A percentile compares a stretch with the other conserved stretches of the same genome.
Conservation (phyloP, 2,113 vertebrate genomes). For the Lutjanus erythropterus region DNA sequence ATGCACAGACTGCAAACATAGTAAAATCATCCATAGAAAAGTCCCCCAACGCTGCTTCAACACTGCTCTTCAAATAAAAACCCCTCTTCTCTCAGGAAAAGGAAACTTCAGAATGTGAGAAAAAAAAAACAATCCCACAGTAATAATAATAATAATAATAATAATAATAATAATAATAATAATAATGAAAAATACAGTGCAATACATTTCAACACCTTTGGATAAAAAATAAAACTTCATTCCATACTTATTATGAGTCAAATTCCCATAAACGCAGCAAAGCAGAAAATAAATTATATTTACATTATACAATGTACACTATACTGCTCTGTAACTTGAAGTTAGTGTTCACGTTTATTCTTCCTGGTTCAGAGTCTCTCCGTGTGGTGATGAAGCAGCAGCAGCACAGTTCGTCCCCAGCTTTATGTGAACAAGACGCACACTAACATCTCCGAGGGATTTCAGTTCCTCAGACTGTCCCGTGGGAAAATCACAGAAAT, state of each 20-base stretch:
- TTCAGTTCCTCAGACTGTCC: slow-evolving; percentile 48
- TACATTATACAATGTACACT: slow-evolving; percentile 75
- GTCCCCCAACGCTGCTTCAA: slow-evolving; percentile 36
- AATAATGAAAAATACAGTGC: slow-evolving; percentile 73
- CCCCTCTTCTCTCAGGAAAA: slow-evolving; percentile 39
- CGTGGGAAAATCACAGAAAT: slow-evolving; percentile 36
- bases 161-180: no score
- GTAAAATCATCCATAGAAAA: slow-evolving; percentile 70
- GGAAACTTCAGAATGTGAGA: slow-evolving; percentile 45
- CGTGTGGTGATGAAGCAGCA: slow-evolving; percentile 46
- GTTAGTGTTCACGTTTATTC: slow-evolving; percentile 47
- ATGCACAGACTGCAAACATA: slow-evolving; percentile 64
- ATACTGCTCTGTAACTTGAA: slow-evolving; percentile 55
- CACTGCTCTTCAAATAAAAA: slow-evolving; percentile 60
- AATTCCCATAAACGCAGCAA: slow-evolving; percentile 72
- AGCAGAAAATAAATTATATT: slow-evolving; percentile 80
- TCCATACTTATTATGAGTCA: slow-evolving; percentile 68
- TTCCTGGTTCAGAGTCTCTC: slow-evolving; percentile 36
- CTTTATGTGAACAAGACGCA: slow-evolving; percentile 37
- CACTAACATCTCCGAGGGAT: slow-evolving; percentile 14
- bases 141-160: slow-evolving; percentile 65
- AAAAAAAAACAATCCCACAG: slow-evolving; percentile 41
- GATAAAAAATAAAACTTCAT: slow-evolving; percentile 77
- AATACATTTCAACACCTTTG: slow-evolving; percentile 68
- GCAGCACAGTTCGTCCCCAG: slow-evolving; percentile 48